Evolutionary conservation across 92 coral and sea anemone species (phyloP).

Genomic region (Parazoanthus atlanticus): DNA sequence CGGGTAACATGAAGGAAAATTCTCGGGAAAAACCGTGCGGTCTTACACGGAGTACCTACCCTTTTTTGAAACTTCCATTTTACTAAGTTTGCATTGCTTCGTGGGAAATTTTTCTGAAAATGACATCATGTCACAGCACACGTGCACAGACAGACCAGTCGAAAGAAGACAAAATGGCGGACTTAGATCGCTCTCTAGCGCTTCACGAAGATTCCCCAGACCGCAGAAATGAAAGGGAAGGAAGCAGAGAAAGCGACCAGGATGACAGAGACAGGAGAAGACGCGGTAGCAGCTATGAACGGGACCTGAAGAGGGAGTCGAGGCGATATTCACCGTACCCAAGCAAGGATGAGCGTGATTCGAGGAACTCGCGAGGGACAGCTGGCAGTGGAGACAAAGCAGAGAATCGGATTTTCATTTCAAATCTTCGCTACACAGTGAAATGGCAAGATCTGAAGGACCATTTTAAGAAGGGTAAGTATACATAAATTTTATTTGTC

Average conservation of each 20-base stretch:
- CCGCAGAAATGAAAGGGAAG: constrained; percentile 78
- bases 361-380: constrained; percentile 41
- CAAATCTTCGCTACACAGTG: constrained; percentile 81
- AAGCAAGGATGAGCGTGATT: constrained; percentile 53
- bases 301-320: constrained; percentile 82
- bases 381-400: constrained; percentile 55
- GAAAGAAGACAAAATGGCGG: constrained; percentile 59
- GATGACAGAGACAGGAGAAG: constrained; percentile 86
- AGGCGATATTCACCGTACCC: constrained; percentile 87
- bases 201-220: constrained; percentile 68
- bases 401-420: constrained; percentile 85
- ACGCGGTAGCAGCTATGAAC: constrained; percentile 85
- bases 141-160: too few species aligned
- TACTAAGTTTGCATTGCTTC: neutral
- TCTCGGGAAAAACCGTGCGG: too few species aligned
- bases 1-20: too few species aligned
- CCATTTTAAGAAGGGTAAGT: constrained; percentile 83
- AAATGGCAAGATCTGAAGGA: constrained; percentile 98
- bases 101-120: constrained; percentile 1
- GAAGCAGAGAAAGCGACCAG: constrained; percentile 91
- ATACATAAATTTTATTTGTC: neutral
- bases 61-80: too few species aligned
- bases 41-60: too few species aligned
- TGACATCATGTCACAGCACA: constrained; percentile 38
- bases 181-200: constrained; percentile 5